phyloP scores from a whole-genome alignment of 1,140 invertebrate species.

The Nasonia vitripennis region DNA sequence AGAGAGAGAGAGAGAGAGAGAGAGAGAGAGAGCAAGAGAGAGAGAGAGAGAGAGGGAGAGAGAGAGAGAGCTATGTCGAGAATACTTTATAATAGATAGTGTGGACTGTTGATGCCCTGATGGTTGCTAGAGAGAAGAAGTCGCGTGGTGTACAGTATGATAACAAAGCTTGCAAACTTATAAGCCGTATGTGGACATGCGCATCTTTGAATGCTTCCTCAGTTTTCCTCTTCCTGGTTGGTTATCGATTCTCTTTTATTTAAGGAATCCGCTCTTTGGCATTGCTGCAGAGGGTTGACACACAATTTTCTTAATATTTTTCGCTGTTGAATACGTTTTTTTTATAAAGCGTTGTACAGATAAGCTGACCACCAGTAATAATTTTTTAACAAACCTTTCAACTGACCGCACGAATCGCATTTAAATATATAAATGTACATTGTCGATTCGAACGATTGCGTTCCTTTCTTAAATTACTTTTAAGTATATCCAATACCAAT shows the following conservation, averaged over 20 bases:
- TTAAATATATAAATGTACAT: neutral
- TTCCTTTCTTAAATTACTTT: neutral
- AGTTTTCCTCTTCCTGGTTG: neutral
- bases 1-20: too few species aligned
- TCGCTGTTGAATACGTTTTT: neutral
- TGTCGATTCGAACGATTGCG: neutral
- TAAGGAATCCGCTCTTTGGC: neutral
- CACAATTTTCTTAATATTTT: neutral
- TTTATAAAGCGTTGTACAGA: too few species aligned
- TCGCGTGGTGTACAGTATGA: neutral
- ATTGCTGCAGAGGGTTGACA: too few species aligned
- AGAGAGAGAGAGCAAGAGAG: neutral
- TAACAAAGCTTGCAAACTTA: constrained; percentile 2
- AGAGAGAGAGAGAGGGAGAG: neutral
- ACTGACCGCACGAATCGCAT: neutral
- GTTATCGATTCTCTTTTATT: neutral
- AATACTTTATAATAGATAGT: neutral
- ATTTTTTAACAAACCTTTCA: neutral
- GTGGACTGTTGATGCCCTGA: neutral
- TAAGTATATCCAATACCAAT: neutral
- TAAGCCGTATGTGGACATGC: neutral
- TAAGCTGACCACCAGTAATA: neutral
- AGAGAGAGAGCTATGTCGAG: neutral
- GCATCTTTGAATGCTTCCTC: constrained; percentile 23
- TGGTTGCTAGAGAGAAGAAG: neutral